phyloP scores from a whole-genome alignment of 2,797 vertebrate species.

The Notolepis coatsorum region DNA sequence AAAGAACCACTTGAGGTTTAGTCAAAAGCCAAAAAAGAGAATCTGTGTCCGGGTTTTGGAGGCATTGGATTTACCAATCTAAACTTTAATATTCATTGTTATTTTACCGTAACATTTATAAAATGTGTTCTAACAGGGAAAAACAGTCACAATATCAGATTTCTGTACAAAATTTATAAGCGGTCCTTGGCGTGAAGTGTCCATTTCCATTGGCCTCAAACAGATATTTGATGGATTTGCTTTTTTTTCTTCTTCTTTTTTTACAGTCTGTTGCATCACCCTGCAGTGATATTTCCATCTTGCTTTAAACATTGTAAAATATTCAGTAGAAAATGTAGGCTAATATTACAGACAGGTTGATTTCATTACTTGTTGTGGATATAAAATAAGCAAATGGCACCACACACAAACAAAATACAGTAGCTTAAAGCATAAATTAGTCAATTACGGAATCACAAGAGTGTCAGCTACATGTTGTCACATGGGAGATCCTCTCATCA shows the following conservation, averaged over 20 bases:
- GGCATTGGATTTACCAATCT: constrained; percentile 68
- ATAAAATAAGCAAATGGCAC: constrained; percentile 39
- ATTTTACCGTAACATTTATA: constrained; percentile 82
- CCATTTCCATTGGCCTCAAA: constrained; percentile 53
- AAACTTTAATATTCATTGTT: constrained; percentile 78
- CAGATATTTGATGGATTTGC: constrained; percentile 45
- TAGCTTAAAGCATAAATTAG: constrained; percentile 24
- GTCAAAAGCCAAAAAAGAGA: constrained; percentile 30
- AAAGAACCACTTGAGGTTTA: not conserved
- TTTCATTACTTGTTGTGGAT: constrained; percentile 30
- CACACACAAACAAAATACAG: constrained; percentile 36
- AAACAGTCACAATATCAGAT: constrained; percentile 76
- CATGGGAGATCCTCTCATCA: constrained; percentile 41
- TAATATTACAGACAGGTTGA: constrained; percentile 29
- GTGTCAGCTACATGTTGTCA: constrained; percentile 61
- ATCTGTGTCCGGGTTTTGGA: constrained; percentile 52
- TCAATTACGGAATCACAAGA: constrained; percentile 55
- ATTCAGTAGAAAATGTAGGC: constrained; percentile 32
- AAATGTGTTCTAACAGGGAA: constrained; percentile 79
- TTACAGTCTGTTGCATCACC: constrained; percentile 61
- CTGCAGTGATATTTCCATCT: constrained; percentile 37
- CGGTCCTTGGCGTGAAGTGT: constrained; percentile 45
- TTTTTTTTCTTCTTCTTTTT: no score
- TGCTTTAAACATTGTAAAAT: constrained; percentile 26
- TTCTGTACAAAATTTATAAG: constrained; percentile 75